phyloP scores from a whole-genome alignment of 2,888 invertebrate genomes.

The Latrodectus elegans region DNA sequence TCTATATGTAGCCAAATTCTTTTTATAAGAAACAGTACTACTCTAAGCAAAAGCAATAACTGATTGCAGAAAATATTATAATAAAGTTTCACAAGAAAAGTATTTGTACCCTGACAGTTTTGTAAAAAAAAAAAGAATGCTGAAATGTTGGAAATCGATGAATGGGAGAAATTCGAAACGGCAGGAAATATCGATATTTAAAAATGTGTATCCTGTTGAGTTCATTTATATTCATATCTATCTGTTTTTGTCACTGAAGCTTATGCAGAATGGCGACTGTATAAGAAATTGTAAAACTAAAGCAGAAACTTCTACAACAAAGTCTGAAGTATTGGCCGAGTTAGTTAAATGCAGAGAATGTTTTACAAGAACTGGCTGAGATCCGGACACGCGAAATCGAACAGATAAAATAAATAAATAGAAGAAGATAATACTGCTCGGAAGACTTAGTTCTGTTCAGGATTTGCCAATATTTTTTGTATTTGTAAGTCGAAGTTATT shows the following conservation, averaged over 20 bases:
- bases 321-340: conserved; percentile 19
- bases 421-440: too few relatives aligned
- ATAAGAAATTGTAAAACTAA: too few relatives aligned
- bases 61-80: too few relatives aligned
- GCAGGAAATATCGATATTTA: conserved; percentile 18
- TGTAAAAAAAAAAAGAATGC: background rate
- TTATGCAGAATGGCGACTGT: background rate
- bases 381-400: too few relatives aligned
- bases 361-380: background rate
- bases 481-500: too few relatives aligned
- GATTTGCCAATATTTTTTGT: too few relatives aligned
- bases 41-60: too few relatives aligned
- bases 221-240: conserved; percentile 39
- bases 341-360: conserved; percentile 23
- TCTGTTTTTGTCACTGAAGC: conserved; percentile 18
- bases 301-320: conserved; percentile 1
- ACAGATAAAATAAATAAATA: too few relatives aligned
- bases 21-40: too few relatives aligned
- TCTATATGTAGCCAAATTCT: too few relatives aligned
- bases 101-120: background rate
- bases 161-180: background rate
- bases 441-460: too few relatives aligned
- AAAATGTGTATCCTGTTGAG: conserved; percentile 3
- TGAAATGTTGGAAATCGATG: background rate
- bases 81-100: too few relatives aligned